Evolutionary conservation across 2,797 vertebrate genomes (phyloP).

Genomic region (Callimico goeldii): DNA sequence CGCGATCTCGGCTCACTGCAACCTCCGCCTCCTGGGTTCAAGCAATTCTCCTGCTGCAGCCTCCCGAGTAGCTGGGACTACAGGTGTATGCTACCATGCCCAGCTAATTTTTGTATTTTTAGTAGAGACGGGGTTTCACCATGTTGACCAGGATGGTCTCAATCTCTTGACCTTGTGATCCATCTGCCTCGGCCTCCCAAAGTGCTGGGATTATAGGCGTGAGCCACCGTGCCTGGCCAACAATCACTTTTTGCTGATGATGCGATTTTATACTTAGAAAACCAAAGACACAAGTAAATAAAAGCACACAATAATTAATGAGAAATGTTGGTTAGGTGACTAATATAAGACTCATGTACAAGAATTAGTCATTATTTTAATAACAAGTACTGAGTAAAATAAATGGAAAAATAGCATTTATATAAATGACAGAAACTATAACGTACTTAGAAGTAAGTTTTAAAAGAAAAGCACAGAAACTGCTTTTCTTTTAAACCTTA

Average conservation of each 20-base stretch:
- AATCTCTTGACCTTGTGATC: too few relatives aligned
- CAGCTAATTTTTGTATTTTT: too few relatives aligned
- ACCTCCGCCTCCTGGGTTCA: too few relatives aligned
- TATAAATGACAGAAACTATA: not conserved
- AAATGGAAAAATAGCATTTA: slow-evolving; percentile 13
- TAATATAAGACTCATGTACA: not conserved
- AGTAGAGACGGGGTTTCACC: too few relatives aligned
- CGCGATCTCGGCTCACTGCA: too few relatives aligned
- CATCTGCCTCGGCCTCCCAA: too few relatives aligned
- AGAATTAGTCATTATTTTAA: not conserved
- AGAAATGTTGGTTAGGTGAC: not conserved
- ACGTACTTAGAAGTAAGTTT: not conserved
- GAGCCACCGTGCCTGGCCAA: not conserved
- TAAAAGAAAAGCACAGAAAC: not conserved
- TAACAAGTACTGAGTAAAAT: not conserved
- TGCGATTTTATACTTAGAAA: not conserved
- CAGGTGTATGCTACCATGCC: too few relatives aligned
- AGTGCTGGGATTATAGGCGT: too few relatives aligned
- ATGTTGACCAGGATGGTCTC: too few relatives aligned
- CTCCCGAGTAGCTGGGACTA: too few relatives aligned
- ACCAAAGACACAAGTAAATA: not conserved
- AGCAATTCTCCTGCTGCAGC: too few relatives aligned
- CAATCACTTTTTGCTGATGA: not conserved
- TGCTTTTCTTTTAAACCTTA: too few relatives aligned
- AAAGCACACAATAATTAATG: not conserved